phyloP scores from a whole-genome alignment of 2,113 vertebrate species.

The Monopterus albus region DNA sequence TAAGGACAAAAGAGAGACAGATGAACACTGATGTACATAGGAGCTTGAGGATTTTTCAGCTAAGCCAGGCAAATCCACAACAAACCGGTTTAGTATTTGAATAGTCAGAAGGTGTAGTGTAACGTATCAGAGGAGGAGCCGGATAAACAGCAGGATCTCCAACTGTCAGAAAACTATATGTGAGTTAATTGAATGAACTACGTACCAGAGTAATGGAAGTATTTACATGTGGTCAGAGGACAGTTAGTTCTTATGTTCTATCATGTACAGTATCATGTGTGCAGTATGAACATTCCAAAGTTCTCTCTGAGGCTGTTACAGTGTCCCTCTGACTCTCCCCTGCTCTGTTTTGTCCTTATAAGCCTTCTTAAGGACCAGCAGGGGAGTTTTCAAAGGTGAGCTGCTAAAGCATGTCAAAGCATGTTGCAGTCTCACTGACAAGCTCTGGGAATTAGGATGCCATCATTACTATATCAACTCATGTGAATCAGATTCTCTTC shows the following conservation, averaged over 20 bases:
- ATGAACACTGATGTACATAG: constrained; percentile 7
- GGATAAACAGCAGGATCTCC: constrained; percentile 59
- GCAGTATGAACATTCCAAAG: background rate
- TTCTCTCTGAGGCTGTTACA: constrained; percentile 4
- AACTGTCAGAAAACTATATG: constrained; percentile 52
- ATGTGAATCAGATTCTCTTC: constrained; percentile 34
- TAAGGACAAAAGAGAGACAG: background rate
- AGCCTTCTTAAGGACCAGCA: constrained; percentile 41
- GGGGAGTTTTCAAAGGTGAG: constrained; percentile 53
- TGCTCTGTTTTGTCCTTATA: constrained; percentile 32
- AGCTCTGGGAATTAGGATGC: constrained; percentile 39
- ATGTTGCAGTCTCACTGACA: constrained; percentile 22
- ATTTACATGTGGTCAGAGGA: background rate
- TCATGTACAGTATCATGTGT: background rate
- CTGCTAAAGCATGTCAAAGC: constrained; percentile 51
- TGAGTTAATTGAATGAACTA: background rate
- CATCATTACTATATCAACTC: constrained; percentile 10
- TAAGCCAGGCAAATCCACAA: constrained; percentile 32
- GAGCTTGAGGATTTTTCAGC: constrained; percentile 1
- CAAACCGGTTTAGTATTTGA: constrained; percentile 55
- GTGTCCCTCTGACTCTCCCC: background rate
- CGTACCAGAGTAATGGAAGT: background rate
- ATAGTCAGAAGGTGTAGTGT: background rate
- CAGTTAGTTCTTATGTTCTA: background rate
- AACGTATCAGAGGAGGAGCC: constrained; percentile 21